Percentiles rank a stretch among this genome's conserved stretches.
Conservation (phyloP, 2,797 vertebrate genomes). For the Lepilemur septentrionalis region DNA sequence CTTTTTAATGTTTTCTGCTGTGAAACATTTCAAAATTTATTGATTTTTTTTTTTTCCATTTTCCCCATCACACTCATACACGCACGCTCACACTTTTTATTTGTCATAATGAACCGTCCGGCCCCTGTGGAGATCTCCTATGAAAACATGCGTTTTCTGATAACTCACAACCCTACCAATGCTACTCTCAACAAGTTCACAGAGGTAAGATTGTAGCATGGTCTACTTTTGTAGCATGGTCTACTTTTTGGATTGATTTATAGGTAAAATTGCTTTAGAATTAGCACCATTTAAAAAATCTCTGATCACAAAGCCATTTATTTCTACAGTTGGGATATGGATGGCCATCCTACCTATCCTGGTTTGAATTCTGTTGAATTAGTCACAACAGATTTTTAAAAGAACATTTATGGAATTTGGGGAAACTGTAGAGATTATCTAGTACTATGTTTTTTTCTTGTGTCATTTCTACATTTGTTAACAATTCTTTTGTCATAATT, state of each 20-base stretch:
- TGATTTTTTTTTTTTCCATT: slow-evolving; percentile 84
- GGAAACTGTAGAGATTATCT: neutral
- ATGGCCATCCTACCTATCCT: neutral
- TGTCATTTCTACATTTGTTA: slow-evolving; percentile 32
- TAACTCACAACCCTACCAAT: slow-evolving; percentile 99
- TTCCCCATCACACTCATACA: slow-evolving; percentile 67
- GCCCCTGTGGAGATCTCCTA: slow-evolving; percentile 98
- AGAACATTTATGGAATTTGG: slow-evolving; percentile 34
- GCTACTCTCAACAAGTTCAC: slow-evolving; percentile 99
- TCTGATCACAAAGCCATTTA: neutral
- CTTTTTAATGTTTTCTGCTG: slow-evolving; percentile 90
- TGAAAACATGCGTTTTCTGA: slow-evolving; percentile 98
- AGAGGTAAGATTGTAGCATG: slow-evolving; percentile 88
- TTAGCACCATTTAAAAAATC: slow-evolving; percentile 7
- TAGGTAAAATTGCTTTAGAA: slow-evolving; percentile 19
- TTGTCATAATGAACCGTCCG: slow-evolving; percentile 99
- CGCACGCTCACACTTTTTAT: slow-evolving; percentile 77
- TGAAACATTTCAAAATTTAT: slow-evolving; percentile 86
- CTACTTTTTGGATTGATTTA: slow-evolving; percentile 8
- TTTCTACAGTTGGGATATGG: neutral
- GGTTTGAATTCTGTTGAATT: slow-evolving; percentile 32
- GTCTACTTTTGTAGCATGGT: neutral
- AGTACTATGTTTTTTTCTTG: neutral
- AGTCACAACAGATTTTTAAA: slow-evolving; percentile 47
- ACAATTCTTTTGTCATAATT: neutral